phyloP scores from a whole-genome alignment of 1,140 invertebrate species.

The Brachionus sp. region DNA sequence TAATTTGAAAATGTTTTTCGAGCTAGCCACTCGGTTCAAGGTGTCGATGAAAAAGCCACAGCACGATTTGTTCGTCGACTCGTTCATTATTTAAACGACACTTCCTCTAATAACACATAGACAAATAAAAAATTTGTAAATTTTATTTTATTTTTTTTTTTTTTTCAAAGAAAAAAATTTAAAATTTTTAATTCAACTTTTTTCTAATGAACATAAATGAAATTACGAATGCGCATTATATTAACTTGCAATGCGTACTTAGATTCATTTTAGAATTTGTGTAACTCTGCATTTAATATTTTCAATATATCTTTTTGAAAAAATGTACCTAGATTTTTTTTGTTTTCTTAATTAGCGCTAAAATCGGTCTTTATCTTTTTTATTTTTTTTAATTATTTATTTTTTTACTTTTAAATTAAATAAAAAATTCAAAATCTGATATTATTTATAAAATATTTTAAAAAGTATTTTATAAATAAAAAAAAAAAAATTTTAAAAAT shows the following conservation, averaged over 20 bases:
- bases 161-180: background rate
- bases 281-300: background rate
- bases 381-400: no score
- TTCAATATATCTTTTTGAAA: background rate
- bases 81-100: background rate
- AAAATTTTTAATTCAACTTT: background rate
- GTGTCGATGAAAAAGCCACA: constrained; percentile 14
- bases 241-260: background rate
- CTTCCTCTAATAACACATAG: background rate
- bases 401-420: no score
- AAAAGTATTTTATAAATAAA: no score
- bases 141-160: background rate
- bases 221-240: background rate
- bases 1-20: background rate
- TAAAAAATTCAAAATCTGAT: no score
- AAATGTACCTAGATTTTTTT: background rate
- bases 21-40: background rate
- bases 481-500: no score
- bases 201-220: background rate
- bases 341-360: background rate
- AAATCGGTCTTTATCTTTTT: background rate
- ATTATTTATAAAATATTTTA: no score
- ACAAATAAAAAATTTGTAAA: background rate
- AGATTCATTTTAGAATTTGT: background rate
- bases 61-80: background rate